Base-by-base conservation (phyloP, 2,888 invertebrate genomes). In the Hydrotaea cyrtoneurina region DNA sequence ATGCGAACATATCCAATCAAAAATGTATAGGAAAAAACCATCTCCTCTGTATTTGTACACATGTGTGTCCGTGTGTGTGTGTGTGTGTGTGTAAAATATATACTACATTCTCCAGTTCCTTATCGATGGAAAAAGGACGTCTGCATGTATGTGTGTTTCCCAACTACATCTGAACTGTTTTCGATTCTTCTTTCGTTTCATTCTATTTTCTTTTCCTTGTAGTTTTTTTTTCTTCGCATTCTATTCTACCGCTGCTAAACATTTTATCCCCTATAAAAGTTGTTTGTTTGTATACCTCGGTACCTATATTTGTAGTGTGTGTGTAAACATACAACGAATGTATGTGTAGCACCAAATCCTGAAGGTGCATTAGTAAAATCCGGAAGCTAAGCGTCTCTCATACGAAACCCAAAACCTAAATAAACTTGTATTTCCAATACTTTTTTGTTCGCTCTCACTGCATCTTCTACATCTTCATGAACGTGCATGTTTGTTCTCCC, bases 321-420 rank as follows among this genome's bases (percentile, higher is more conserved):
- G 50, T 50, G 50, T 50, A n/a, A 3, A 50, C n/a, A 43, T 3
- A 43, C 43, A 3, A 43, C 15, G 43, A 7, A 15, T 50, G n/a
- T 50, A n/a, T 62, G 5, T 62, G 31, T 17, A 17, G n/a, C 8
- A n/a, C n/a, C n/a, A 50, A 50, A 50, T 50, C 78, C 78, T 76
- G 36, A 78, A 84, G 84, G 80, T 80, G 78, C 84, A 84, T 81
- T 84, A 81, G 78, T 36, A 26, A 78, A 84, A 81, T 84, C 84
- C 75, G 76, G 80, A 84, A 78, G 75, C 78, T 75, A 78, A 84
- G 46, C 62, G 78, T 71, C 62, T 80, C 71, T 80, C 78, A 72
- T 75, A 43, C 78, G 69, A 84, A 80, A 72, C 62, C 15, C 21
- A 75, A 83, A 80, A 75, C 55, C 57, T 78, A 80, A 78, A 80